Base-by-base conservation (phyloP, 2,113 vertebrate species). In the Cryptoleucopteryx plumbea region DNA sequence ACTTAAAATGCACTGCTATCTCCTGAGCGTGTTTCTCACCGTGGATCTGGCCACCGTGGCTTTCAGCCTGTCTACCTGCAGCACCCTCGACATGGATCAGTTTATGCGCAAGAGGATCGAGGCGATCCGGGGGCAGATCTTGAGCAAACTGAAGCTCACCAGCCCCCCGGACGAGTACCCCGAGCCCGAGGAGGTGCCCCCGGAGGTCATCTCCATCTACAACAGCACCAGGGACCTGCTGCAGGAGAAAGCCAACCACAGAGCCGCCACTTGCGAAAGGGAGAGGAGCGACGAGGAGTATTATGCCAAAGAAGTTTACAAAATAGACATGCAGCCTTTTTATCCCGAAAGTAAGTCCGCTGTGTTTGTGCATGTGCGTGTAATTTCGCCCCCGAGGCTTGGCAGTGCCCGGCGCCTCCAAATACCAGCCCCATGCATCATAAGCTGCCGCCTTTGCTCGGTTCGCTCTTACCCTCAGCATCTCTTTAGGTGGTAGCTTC, bases 261-360 rank as follows among this genome's bases (percentile, higher is more conserved):
- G 99, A 86, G 99, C 99, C 18, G 98, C 98, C 75, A 98, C 99
- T 96, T 99, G 99, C 94, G 99, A 99, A 77, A 99, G 99, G 58
- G 99, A 99, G 97, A 98, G 99, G 95, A 99, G 99, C 96, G 99
- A 99, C 71, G 99, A 99, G 98, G 99, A 99, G 52, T 99, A 99
- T 81, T 99, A 99, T 10, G 99, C 99, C 78, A 99, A 99, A 97
- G 99, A 99, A 97, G 99, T 99, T 89, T 99, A 99, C 98, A 99
- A 99, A 96, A 98, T 99, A 40, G 99, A 99, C 96, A 99, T 99
- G 99, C 95, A 98, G 89, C 97, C 98, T 62, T 98, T 97, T 93
- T 97, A 95, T 73, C 97, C 98, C 14, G 99, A 99, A 98, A 99
- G 99, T 99, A 98, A 99, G 99, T 99, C 22, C 59, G 23, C 40